Evolutionary conservation across 2,113 vertebrate genomes (phyloP).

Genomic region (Odocoileus virginianus): DNA sequence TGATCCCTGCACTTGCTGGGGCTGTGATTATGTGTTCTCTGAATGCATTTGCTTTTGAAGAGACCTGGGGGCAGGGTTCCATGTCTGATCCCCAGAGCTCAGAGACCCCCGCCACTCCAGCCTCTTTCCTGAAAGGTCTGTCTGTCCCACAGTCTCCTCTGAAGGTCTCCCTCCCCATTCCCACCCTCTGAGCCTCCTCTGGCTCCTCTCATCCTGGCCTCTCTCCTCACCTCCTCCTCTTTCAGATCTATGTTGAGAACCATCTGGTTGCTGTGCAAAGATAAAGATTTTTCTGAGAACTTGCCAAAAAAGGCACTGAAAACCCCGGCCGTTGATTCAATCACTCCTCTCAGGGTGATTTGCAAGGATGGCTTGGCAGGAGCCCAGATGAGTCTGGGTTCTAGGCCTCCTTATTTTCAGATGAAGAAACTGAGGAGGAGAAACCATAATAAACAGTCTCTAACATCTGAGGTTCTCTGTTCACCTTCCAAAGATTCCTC

Average conservation of each 20-base stretch:
- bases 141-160: accelerated
- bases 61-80: accelerated
- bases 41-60: not conserved
- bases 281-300: not conserved
- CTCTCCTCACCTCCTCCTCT: not conserved
- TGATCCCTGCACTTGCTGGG: not conserved
- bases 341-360: not conserved
- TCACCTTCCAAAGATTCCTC: not conserved
- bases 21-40: not conserved
- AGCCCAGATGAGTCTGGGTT: not conserved
- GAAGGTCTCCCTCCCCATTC: not conserved
- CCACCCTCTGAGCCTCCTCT: not conserved
- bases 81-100: accelerated
- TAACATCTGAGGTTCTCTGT: not conserved
- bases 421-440: not conserved
- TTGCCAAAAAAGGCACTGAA: not conserved
- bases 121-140: not conserved
- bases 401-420: not conserved
- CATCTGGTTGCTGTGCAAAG: not conserved
- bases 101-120: not conserved
- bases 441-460: not conserved
- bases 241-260: not conserved
- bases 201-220: not conserved
- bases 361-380: not conserved
- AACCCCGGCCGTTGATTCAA: not conserved